These are phyloP conservation scores for Rhopilema esculentum DNA, from an alignment of 30 jellyfish, hydroid and myxozoan genomes.

Conservation along the genomic window DNA sequence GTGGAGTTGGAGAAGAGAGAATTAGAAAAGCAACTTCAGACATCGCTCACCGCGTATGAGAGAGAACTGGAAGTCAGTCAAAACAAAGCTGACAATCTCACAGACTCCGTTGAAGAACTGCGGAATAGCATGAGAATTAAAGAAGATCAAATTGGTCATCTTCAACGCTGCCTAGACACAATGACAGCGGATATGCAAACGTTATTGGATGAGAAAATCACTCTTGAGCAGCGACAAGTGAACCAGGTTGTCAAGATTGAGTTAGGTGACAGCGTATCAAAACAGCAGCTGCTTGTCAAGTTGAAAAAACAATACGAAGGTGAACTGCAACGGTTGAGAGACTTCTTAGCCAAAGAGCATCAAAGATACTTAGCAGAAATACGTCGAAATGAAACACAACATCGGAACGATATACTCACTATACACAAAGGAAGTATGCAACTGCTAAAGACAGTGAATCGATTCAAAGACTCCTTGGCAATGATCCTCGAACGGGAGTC, in stretches of 20 bases:
- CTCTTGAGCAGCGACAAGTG: constrained; percentile 41
- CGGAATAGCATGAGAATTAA: constrained; percentile 18
- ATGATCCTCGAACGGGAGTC: constrained; percentile 69
- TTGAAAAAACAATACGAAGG: constrained; percentile 69
- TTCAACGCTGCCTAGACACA: constrained; percentile 45
- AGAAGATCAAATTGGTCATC: constrained; percentile 51
- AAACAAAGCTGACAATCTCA: not conserved
- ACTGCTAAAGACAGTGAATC: constrained; percentile 67
- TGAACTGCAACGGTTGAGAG: constrained; percentile 69
- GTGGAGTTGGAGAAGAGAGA: constrained; percentile 23
- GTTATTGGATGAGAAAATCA: constrained; percentile 56
- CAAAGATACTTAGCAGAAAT: constrained; percentile 71
- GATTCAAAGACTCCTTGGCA: constrained; percentile 77
- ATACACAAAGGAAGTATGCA: constrained; percentile 76
- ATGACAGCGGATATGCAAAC: constrained; percentile 66
- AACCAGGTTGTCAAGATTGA: constrained; percentile 40
- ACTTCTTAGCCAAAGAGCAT: constrained; percentile 65
- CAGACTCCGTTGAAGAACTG: constrained; percentile 29
- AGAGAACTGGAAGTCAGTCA: constrained; percentile 30
- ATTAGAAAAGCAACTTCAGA: constrained; percentile 12
- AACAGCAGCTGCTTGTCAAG: constrained; percentile 42
- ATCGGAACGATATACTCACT: constrained; percentile 43
- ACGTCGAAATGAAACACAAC: constrained; percentile 48
- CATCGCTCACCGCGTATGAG: constrained; percentile 12
- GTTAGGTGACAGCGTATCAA: constrained; percentile 14